Conservation (phyloP, 1,140 invertebrate genomes). For the Aphaenogaster ashmeadi region DNA sequence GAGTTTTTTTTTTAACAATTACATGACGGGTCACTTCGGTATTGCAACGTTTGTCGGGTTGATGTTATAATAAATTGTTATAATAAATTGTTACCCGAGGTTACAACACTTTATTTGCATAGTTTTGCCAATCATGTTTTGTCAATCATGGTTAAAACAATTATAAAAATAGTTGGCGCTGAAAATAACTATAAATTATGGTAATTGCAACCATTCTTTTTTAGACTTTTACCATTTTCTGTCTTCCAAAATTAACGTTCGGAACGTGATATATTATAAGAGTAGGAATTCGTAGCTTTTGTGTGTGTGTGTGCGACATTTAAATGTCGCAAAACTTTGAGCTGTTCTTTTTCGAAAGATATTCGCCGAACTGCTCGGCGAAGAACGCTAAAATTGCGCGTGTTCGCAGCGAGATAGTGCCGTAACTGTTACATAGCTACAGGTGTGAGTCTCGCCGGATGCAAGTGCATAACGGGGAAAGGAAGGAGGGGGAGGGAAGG, state of each 20-base stretch:
- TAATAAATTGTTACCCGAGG: too few species aligned
- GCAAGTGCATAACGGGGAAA: conserved; percentile 46
- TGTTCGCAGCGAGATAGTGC: not conserved
- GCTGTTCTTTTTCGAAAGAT: not conserved
- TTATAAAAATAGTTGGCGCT: too few species aligned
- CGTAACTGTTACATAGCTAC: conserved; percentile 50
- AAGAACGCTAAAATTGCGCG: not conserved
- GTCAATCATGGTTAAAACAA: too few species aligned
- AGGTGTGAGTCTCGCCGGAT: conserved; percentile 55
- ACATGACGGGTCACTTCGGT: too few species aligned
- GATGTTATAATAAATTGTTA: too few species aligned
- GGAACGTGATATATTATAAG: not conserved
- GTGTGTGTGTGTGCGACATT: not conserved
- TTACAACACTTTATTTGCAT: too few species aligned
- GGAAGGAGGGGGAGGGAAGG: conserved; percentile 8
- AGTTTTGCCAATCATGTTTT: too few species aligned
- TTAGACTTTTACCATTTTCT: not conserved
- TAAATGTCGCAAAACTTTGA: not conserved
- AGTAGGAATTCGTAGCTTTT: not conserved
- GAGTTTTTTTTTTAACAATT: too few species aligned
- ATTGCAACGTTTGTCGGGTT: too few species aligned
- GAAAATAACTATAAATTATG: too few species aligned
- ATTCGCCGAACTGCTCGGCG: not conserved
- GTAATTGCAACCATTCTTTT: too few species aligned
- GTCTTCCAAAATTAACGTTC: not conserved